Evolutionary conservation across 2,113 vertebrate genomes (phyloP).

Genomic region (Halichoerus grypus): DNA sequence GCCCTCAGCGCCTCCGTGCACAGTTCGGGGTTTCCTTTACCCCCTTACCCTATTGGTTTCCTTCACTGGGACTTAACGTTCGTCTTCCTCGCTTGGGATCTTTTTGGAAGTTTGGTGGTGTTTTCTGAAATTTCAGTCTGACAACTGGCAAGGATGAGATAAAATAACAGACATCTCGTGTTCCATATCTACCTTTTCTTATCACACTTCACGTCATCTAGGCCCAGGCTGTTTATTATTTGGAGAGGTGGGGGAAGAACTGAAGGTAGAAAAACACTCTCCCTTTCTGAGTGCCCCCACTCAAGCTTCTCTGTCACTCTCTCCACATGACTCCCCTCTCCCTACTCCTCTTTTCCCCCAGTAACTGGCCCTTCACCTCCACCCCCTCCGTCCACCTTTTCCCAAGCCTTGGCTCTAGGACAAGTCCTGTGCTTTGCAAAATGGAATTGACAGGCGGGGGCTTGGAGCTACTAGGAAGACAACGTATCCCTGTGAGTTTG

Average conservation of each 20-base stretch:
- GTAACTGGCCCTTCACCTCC: not conserved
- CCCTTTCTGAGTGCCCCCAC: not conserved
- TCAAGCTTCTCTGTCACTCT: not conserved
- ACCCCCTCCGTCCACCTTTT: not conserved
- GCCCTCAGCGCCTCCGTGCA: not conserved
- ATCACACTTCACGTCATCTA: not conserved
- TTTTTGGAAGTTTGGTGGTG: conserved; percentile 34
- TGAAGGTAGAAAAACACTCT: not conserved
- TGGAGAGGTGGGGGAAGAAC: not conserved
- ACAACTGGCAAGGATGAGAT: not conserved
- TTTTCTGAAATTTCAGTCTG: conserved; percentile 29
- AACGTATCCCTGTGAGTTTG: not conserved
- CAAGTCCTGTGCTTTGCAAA: not conserved
- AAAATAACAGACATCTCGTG: not conserved
- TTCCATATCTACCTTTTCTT: not conserved
- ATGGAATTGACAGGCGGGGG: not conserved
- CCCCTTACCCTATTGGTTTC: not conserved
- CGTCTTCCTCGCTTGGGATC: not conserved
- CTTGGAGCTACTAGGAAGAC: not conserved
- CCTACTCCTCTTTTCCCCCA: too few species aligned
- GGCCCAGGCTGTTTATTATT: not conserved
- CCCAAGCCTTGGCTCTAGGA: not conserved
- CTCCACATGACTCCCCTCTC: not conserved
- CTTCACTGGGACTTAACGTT: not conserved
- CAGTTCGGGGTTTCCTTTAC: not conserved